Conservation (phyloP, 2,888 invertebrate genomes). For the Blastobasis lacticolella region DNA sequence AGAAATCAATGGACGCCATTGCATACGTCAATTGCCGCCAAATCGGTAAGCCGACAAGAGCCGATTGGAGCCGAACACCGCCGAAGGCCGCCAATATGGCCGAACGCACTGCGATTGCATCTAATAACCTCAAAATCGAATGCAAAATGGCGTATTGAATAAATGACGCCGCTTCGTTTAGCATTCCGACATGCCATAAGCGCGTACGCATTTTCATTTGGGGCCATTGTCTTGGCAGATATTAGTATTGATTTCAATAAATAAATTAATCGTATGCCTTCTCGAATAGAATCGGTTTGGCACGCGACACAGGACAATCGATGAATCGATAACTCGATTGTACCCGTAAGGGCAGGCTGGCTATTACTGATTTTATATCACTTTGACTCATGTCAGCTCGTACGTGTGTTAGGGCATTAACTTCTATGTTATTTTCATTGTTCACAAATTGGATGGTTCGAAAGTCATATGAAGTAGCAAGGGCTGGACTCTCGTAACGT, state of each 20-base stretch:
- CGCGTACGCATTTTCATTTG: conserved; percentile 70
- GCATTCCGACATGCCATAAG: conserved; percentile 70
- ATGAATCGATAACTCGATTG: conserved; percentile 62
- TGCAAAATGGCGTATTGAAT: conserved; percentile 71
- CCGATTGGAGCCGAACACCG: conserved; percentile 55
- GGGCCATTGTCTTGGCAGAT: conserved; percentile 70
- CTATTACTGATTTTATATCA: conserved; percentile 48
- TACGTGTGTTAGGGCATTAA: conserved; percentile 63
- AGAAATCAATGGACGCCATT: conserved; percentile 51
- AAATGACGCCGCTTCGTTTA: conserved; percentile 68
- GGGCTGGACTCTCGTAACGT: no score
- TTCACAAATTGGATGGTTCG: conserved; percentile 36
- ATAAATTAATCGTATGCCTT: conserved; percentile 70
- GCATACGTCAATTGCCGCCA: conserved; percentile 56
- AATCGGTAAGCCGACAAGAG: conserved; percentile 36
- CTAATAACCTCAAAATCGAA: conserved; percentile 73
- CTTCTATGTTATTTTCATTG: conserved; percentile 58
- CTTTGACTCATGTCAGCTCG: conserved; percentile 55
- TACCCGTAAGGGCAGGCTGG: conserved; percentile 45
- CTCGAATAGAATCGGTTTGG: conserved; percentile 66
- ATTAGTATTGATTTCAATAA: conserved; percentile 74
- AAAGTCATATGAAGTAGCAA: neutral
- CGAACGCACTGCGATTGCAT: conserved; percentile 70
- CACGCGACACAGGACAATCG: conserved; percentile 61
- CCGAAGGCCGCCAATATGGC: conserved; percentile 60